These are phyloP conservation scores for Paradisaea rubra DNA, from an alignment of 2,113 vertebrate species.

Conservation along the genomic window DNA sequence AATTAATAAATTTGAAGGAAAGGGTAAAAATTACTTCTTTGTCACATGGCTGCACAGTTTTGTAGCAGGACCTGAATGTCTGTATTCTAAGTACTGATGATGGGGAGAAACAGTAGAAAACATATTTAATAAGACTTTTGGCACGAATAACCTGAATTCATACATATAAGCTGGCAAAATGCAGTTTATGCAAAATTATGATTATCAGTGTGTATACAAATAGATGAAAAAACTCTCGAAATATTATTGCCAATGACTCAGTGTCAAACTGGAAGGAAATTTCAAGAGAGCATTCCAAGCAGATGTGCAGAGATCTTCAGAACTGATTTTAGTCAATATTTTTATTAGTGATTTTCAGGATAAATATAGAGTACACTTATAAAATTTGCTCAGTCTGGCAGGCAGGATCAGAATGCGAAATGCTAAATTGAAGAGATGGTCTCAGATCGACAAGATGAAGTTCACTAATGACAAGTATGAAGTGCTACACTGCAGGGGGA, in stretches of 20 bases:
- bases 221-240: neutral
- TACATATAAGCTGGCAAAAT: neutral
- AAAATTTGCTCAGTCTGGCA: slow-evolving; percentile 21
- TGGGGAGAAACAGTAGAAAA: neutral
- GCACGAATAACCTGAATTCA: neutral
- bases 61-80: neutral
- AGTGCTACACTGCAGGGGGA: neutral
- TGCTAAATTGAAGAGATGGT: slow-evolving; percentile 10
- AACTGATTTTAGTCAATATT: slow-evolving; percentile 57
- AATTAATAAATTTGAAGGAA: neutral
- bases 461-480: slow-evolving; percentile 22
- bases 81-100: neutral
- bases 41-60: neutral
- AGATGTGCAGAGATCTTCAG: slow-evolving; percentile 54
- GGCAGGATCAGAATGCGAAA: slow-evolving; percentile 16
- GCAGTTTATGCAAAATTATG: neutral
- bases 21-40: neutral
- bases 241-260: slow-evolving; percentile 19
- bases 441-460: slow-evolving; percentile 37
- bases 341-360: slow-evolving; percentile 52
- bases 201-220: slow-evolving; percentile 42
- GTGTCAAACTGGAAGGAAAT: slow-evolving; percentile 25
- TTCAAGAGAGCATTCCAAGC: slow-evolving; percentile 18
- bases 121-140: neutral
- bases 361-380: slow-evolving; percentile 40